Conservation (phyloP, 2,888 invertebrate species). For the Temnothorax rugatulus region DNA sequence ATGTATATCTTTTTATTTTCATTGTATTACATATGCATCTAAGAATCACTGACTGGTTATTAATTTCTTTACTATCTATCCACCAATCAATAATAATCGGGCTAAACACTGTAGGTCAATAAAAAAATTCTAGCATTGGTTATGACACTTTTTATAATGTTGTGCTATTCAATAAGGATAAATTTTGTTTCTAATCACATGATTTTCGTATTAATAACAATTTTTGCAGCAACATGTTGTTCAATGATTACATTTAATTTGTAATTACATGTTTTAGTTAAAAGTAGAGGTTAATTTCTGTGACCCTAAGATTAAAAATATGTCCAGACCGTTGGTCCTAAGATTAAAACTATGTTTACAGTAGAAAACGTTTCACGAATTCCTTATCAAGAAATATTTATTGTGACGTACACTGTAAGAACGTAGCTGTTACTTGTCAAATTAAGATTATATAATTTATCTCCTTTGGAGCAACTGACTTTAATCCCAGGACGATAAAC, state of each 20-base stretch:
- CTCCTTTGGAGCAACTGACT: neutral
- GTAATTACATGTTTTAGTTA: neutral
- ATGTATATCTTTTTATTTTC: neutral
- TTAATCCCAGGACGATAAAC: neutral
- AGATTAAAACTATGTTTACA: neutral
- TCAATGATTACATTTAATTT: neutral
- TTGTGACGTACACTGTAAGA: constrained; percentile 7
- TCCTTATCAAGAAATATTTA: neutral
- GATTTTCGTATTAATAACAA: neutral
- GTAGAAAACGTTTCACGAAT: neutral
- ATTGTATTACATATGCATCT: neutral
- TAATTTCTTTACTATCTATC: neutral
- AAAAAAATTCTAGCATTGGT: neutral
- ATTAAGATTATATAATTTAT: constrained; percentile 44
- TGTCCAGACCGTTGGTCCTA: neutral
- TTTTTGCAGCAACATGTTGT: neutral
- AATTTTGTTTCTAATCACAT: neutral
- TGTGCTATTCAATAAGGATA: neutral
- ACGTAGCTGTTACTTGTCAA: neutral
- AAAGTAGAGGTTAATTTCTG: constrained; percentile 18
- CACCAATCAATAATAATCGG: neutral
- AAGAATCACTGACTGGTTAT: neutral
- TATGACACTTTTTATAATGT: neutral
- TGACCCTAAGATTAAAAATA: neutral
- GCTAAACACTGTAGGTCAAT: neutral